These are phyloP conservation scores for Sipha flava DNA, from an alignment of 1,140 invertebrate genomes.

Conservation along the genomic window DNA sequence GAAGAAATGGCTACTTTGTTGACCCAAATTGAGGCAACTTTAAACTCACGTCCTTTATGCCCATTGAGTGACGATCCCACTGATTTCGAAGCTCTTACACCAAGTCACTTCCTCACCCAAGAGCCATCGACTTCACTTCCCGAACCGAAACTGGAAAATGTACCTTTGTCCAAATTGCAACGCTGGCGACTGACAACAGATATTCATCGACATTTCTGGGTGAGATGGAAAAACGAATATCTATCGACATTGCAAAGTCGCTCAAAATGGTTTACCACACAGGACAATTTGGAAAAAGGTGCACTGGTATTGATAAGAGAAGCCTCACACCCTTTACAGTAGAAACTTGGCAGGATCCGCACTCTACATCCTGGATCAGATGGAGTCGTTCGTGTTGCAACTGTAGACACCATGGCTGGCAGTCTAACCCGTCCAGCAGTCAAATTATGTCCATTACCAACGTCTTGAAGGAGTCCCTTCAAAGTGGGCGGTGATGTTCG, in stretches of 20 bases:
- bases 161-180: slow-evolving; percentile 34
- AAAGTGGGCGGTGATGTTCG: neutral
- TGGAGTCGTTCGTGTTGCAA: slow-evolving; percentile 35
- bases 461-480: neutral
- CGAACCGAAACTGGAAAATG: neutral
- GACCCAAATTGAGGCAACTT: slow-evolving; percentile 37
- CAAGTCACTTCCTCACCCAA: slow-evolving; percentile 40
- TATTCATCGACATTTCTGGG: slow-evolving; percentile 38
- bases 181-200: slow-evolving; percentile 34
- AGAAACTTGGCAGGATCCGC: slow-evolving; percentile 38
- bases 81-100: slow-evolving; percentile 40
- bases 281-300: neutral
- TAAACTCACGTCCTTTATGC: slow-evolving; percentile 43
- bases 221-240: slow-evolving; percentile 39
- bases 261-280: slow-evolving; percentile 38
- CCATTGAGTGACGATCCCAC: slow-evolving; percentile 40
- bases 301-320: neutral
- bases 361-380: slow-evolving; percentile 37
- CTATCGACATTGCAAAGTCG: slow-evolving; percentile 38
- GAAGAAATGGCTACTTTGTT: slow-evolving; percentile 39
- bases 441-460: slow-evolving; percentile 28
- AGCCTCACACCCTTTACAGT: slow-evolving; percentile 27
- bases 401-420: slow-evolving; percentile 40
- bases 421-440: slow-evolving; percentile 31
- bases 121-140: slow-evolving; percentile 28